These are phyloP conservation scores for human DNA, from an alignment of 2,113 vertebrate genomes.

Conservation along the genomic window DNA sequence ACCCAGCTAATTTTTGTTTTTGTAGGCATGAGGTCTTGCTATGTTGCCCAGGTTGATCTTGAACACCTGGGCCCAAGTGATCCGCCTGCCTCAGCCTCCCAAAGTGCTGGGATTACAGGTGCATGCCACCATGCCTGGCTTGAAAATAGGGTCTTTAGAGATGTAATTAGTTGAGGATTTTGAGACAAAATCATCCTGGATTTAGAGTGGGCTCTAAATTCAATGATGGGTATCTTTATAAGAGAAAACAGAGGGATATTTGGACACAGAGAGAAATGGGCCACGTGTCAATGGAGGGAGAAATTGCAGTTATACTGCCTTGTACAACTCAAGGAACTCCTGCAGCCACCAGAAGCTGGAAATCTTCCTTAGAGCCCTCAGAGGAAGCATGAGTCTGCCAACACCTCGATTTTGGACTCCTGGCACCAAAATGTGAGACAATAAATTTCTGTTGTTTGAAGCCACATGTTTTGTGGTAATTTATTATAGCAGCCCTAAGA, in stretches of 20 bases:
- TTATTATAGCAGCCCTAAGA: neutral
- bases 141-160: neutral
- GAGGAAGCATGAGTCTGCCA: too few relatives aligned
- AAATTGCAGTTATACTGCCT: rapidly evolving
- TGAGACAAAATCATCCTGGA: neutral
- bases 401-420: neutral
- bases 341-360: neutral
- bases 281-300: neutral
- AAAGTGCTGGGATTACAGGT: too few relatives aligned
- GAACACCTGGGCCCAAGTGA: too few relatives aligned
- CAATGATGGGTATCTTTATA: neutral
- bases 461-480: neutral
- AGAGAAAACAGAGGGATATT: neutral
- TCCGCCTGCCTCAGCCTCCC: too few relatives aligned
- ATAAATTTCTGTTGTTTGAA: neutral
- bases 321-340: neutral
- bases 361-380: neutral
- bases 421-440: neutral
- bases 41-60: too few relatives aligned
- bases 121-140: neutral
- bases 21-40: too few relatives aligned
- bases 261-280: neutral
- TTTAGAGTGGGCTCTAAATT: neutral
- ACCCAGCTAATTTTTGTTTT: too few relatives aligned
- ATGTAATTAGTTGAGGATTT: neutral